Percentiles rank a stretch among this genome's conserved stretches.
phyloP scores from a whole-genome alignment of 2,797 vertebrate genomes.

The Vireo griseus region DNA sequence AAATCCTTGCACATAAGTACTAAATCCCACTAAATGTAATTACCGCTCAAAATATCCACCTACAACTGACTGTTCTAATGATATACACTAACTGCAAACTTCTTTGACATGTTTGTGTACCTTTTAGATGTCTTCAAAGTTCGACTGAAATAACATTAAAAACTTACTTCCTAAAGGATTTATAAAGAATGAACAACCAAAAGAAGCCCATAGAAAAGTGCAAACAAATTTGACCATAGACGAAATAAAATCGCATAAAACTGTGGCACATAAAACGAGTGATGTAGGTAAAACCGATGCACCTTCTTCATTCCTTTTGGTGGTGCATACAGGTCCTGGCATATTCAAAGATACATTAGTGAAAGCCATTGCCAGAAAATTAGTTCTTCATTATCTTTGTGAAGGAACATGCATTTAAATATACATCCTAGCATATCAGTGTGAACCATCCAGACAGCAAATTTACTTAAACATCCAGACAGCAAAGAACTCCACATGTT shows the following conservation, averaged over 20 bases:
- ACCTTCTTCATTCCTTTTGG: background rate
- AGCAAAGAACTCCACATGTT: background rate
- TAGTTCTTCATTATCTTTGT: background rate
- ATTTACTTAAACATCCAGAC: background rate
- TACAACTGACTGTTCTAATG: background rate
- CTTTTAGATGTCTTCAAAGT: background rate
- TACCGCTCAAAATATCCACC: background rate
- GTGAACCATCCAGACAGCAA: background rate
- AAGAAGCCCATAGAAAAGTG: background rate
- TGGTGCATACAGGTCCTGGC: background rate
- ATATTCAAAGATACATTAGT: background rate
- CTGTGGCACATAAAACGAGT: background rate
- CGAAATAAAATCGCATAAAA: background rate
- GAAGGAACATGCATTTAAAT: background rate
- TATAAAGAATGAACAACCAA: background rate
- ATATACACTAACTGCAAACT: background rate
- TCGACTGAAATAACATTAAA: background rate
- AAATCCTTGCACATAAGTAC: background rate
- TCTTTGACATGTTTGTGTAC: background rate
- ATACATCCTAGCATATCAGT: background rate
- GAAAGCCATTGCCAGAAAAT: background rate
- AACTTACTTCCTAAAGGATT: background rate
- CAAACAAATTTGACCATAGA: background rate
- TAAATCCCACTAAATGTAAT: background rate
- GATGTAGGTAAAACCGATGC: background rate